Evolutionary conservation across 2,888 invertebrate species (phyloP), one percentile per base, ranked within the genome.

Genomic region (Incurvaria masculella): DNA sequence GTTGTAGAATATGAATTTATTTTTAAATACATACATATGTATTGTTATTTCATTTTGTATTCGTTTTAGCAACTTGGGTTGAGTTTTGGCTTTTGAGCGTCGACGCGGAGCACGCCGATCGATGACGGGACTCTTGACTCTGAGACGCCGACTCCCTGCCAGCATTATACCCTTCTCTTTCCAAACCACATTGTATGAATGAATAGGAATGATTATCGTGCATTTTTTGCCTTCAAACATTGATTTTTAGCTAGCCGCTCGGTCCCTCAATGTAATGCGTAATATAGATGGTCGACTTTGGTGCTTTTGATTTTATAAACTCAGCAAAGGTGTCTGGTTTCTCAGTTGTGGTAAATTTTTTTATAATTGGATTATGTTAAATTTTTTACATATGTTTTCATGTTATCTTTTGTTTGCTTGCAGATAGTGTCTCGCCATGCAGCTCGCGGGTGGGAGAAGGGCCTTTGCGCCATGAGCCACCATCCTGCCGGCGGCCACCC

Each of bases 381-480:
- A n/a, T n/a, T n/a, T n/a, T n/a, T n/a, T n/a, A n/a, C n/a, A n/a
- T n/a, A n/a, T n/a, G n/a, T n/a, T n/a, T n/a, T n/a, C n/a, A n/a
- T n/a, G n/a, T n/a, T n/a, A 11, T 39, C 33, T 17, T 44, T 52
- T 48, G 50, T 51, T 49, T 52, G 54, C 48, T 51, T 53, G 20
- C 66, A 79, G 79, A 75, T 78, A 73, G 74, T 79, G 68, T 79
- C 79, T 75, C 79, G 79, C 79, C 79, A 79, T 79, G 79, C 78
- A 79, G 79, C 76, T 72, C 73, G 75, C 73, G 74, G 76, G 78
- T 79, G 79, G 79, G 79, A 79, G 76, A 65, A 78, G 73, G 79
- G 79, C 74, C 78, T 76, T 72, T 74, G 79, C 79, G 79, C 79
- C 79, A 79, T 79, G 79, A 79, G 79, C 79, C 79, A 78, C 69